A percentile compares a stretch with the other conserved stretches of the same genome.
Conservation (phyloP, 2,113 vertebrate genomes). For the Nyctibius bracteatus region DNA sequence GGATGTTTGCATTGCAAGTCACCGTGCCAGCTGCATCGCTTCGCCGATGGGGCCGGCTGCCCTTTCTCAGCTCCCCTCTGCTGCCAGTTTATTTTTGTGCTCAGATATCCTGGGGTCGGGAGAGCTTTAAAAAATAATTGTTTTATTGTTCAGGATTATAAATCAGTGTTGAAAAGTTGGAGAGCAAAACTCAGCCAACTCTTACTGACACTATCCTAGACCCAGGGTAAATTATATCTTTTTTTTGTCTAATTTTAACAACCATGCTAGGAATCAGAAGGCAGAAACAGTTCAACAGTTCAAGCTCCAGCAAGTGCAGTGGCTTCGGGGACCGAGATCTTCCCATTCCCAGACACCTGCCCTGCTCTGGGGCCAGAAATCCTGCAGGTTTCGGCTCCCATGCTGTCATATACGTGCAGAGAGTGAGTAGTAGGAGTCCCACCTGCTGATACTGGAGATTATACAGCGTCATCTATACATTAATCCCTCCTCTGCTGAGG, state of each 20-base stretch:
- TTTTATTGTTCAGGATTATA: not conserved
- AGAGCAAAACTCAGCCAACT: not conserved
- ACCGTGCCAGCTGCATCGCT: not conserved
- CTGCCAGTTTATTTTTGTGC: not conserved
- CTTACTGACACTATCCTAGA: not conserved
- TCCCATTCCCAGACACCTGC: not conserved
- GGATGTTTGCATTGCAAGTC: not conserved
- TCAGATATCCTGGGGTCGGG: not conserved
- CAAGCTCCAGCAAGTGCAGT: not conserved
- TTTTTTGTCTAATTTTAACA: not conserved
- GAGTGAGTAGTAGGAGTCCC: not conserved
- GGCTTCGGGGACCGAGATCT: not conserved
- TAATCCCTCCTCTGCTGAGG: not conserved
- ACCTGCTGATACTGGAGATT: not conserved
- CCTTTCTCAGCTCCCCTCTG: not conserved
- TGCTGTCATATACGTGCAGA: not conserved
- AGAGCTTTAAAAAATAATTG: not conserved
- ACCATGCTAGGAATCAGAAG: not conserved
- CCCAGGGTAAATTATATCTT: not conserved
- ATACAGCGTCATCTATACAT: not conserved
- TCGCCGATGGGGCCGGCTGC: rapidly evolving
- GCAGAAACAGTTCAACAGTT: not conserved
- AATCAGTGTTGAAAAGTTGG: not conserved
- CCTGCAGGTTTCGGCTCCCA: not conserved
- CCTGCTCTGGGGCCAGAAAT: not conserved